Conservation (phyloP, 2,797 vertebrate species). For the Babyrousa celebensis region DNA sequence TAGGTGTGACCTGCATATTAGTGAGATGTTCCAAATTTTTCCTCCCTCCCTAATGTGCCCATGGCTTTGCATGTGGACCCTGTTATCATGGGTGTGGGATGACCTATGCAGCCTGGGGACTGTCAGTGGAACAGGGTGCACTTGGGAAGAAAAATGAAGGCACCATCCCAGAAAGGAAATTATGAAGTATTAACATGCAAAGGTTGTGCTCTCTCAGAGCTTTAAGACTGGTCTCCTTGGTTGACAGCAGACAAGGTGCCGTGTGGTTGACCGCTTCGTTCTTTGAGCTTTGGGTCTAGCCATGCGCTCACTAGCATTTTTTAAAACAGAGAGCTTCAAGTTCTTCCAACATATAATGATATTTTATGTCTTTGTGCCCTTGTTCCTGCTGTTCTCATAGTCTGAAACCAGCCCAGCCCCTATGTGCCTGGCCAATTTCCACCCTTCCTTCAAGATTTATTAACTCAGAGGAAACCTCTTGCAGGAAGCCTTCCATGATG, state of each 20-base stretch:
- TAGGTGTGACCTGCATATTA: not conserved
- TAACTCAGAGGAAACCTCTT: not conserved
- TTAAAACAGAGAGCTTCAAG: not conserved
- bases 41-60: not conserved
- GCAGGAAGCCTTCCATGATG: not conserved
- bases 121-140: fast-evolving
- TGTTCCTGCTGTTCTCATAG: not conserved
- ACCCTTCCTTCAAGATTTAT: not conserved
- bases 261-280: not conserved
- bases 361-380: slow-evolving; percentile 6
- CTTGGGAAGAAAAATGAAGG: not conserved
- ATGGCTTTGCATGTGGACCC: not conserved
- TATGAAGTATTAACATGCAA: not conserved
- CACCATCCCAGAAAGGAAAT: not conserved
- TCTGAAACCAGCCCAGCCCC: not conserved
- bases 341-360: not conserved
- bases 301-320: not conserved
- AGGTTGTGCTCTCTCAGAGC: not conserved
- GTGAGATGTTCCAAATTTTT: not conserved
- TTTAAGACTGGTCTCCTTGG: not conserved
- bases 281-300: not conserved
- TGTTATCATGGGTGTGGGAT: not conserved
- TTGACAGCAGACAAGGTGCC: too few species aligned
- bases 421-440: not conserved
- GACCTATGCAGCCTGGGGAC: not conserved